Evolutionary conservation across 2,888 invertebrate species (phyloP).

Genomic region (Pammene aurita): DNA sequence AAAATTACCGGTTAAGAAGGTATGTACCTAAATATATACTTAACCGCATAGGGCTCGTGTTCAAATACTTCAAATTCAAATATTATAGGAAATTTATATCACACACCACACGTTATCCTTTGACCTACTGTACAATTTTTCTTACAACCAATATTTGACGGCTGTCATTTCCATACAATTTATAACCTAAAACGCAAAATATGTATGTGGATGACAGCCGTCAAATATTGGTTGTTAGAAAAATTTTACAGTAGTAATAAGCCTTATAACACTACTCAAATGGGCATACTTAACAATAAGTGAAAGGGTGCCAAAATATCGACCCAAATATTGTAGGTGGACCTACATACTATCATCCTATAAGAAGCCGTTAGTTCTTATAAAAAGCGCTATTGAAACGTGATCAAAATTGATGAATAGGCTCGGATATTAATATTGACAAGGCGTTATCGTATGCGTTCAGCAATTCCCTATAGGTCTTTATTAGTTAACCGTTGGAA

Average conservation of each 20-base stretch:
- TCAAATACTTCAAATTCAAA: too few species aligned
- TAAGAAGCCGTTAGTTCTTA: slow-evolving; percentile 66
- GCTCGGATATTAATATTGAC: slow-evolving; percentile 57
- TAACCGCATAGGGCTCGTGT: too few species aligned
- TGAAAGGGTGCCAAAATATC: slow-evolving; percentile 63
- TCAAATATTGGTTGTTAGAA: too few species aligned
- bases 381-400: slow-evolving; percentile 68
- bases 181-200: too few species aligned
- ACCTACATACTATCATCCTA: slow-evolving; percentile 54
- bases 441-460: slow-evolving; percentile 57
- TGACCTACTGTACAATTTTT: slow-evolving; percentile 29
- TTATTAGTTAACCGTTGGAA: slow-evolving; percentile 66
- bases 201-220: too few species aligned
- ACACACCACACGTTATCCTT: slow-evolving; percentile 3
- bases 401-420: slow-evolving; percentile 60
- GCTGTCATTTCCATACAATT: too few species aligned
- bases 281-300: slow-evolving; percentile 42
- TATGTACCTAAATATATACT: too few species aligned
- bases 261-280: slow-evolving; percentile 29
- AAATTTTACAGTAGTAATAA: too few species aligned
- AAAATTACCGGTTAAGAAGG: too few species aligned
- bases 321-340: slow-evolving; percentile 53
- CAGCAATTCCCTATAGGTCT: slow-evolving; percentile 60
- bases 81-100: not conserved
- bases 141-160: too few species aligned